Evolutionary conservation across 2,888 invertebrate genomes (phyloP), one percentile per base, ranked within the genome.

Genomic region (Clivina fossor): DNA sequence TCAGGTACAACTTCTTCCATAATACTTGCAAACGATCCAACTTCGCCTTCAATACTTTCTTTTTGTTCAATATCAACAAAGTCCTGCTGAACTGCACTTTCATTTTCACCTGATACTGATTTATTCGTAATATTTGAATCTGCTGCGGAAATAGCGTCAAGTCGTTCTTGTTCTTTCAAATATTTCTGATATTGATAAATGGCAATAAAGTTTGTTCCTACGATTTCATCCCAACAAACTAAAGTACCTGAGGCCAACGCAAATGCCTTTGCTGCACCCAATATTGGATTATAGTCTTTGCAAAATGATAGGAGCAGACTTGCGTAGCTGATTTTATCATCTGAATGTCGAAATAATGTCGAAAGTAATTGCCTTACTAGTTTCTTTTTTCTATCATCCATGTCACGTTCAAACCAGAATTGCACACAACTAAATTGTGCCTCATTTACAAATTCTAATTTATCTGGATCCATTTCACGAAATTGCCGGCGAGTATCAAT

Each of bases 291-390:
- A 13, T 65, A 58, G 62, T 74, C 78, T 71, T 84, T 85, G 65
- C 84, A 85, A 63, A 85, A 81, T 15, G 79, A 79, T 57, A 85
- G 67, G 24, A 86, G 68, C 63, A 86, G 73, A 3, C 80, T 81
- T 1, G 83, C 78, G 66, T 86, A 86, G 64, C 83, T 84, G 61
- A 82, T 74, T 28, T 70, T 62, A 57, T 79, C 68, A 55, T 74
- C 66, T 35, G 72, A 66, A 0, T 75, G 71, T 66, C 76, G 74
- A 66, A 76, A 85, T 64, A 85, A 70, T 61, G 78, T 77, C 62
- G 78, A 80, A 13, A 86, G 66, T 46, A 85, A 75, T 61, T 79
- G 71, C 68, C 82, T 84, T 1, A 79, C 72, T 53, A 78, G 35
- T 4, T 15, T n/a, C 7, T 33, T 43, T n/a, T n/a, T n/a, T n/a